Evolutionary conservation across 2,113 vertebrate genomes (phyloP).

Genomic region (Salvelinus namaycush): DNA sequence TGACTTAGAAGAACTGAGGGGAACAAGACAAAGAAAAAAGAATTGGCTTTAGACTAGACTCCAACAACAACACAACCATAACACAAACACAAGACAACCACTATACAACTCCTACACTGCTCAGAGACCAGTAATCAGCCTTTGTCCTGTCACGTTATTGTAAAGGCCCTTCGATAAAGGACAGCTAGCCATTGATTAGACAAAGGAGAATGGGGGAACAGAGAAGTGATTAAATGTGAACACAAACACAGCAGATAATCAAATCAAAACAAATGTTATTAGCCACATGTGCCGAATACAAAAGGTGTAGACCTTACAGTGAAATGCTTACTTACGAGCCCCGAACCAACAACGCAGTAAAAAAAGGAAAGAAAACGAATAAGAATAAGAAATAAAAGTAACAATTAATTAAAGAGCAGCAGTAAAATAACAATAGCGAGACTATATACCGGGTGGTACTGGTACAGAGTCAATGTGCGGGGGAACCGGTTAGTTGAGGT

Average conservation of each 20-base stretch:
- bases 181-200: neutral
- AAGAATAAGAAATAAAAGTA: too few species aligned
- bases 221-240: neutral
- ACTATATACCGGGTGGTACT: too few species aligned
- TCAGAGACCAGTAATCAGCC: neutral
- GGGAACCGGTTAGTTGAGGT: too few species aligned
- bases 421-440: too few species aligned
- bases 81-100: neutral
- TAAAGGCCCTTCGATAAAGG: neutral
- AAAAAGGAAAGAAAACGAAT: too few species aligned
- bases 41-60: neutral
- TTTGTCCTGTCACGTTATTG: neutral
- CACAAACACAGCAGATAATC: neutral
- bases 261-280: too few species aligned
- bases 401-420: too few species aligned
- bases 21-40: constrained; percentile 6
- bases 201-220: neutral
- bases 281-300: too few species aligned
- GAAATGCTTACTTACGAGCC: too few species aligned
- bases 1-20: constrained; percentile 68
- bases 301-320: too few species aligned
- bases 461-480: too few species aligned
- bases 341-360: too few species aligned
- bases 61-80: neutral
- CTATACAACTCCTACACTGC: neutral